Evolutionary conservation across 2,888 invertebrate genomes (phyloP).

Genomic region (Epirrhoe tristata): DNA sequence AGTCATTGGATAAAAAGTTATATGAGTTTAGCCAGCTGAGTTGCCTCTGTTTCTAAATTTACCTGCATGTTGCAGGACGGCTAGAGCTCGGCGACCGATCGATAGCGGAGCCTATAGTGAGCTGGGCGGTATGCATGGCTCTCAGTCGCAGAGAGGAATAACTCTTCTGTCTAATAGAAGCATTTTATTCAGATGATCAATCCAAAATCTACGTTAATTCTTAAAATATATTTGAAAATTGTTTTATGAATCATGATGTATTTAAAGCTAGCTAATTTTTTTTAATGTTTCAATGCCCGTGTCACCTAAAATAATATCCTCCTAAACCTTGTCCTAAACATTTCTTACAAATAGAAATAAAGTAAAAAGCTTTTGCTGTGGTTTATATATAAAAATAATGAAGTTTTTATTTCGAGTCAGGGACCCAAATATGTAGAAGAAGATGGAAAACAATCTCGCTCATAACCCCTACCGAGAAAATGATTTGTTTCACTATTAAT

Average conservation of each 20-base stretch:
- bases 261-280: not conserved
- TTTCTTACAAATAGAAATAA: not conserved
- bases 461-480: slow-evolving; percentile 30
- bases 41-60: slow-evolving; percentile 13
- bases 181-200: not conserved
- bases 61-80: slow-evolving; percentile 18
- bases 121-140: not conserved
- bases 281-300: not conserved
- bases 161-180: not conserved
- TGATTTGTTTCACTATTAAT: not conserved
- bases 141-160: not conserved
- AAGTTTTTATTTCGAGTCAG: slow-evolving; percentile 16
- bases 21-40: not conserved
- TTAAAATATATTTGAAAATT: not conserved
- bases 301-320: not conserved
- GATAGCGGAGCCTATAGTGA: slow-evolving; percentile 14
- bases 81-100: slow-evolving; percentile 16
- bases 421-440: slow-evolving; percentile 24
- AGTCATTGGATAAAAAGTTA: not conserved
- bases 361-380: slow-evolving; percentile 2
- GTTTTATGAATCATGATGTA: no score
- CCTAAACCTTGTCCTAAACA: not conserved
- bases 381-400: slow-evolving; percentile 1
- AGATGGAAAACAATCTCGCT: slow-evolving; percentile 35
- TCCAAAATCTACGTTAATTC: not conserved